These are phyloP conservation scores for Amaurobius ferox DNA, from an alignment of 2,888 invertebrate genomes.

Conservation along the genomic window DNA sequence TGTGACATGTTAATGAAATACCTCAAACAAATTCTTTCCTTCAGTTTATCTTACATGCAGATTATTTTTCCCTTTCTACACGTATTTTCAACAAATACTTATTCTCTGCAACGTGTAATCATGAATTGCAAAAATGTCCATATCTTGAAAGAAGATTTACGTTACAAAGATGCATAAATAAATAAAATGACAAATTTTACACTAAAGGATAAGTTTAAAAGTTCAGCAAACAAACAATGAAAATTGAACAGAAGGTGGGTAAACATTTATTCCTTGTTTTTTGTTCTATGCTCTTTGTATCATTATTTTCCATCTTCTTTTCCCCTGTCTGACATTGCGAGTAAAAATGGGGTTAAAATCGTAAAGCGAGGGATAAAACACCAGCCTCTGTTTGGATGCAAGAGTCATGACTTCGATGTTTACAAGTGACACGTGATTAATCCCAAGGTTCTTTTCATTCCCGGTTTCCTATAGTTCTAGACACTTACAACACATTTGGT, in stretches of 20 bases:
- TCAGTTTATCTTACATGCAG: no score
- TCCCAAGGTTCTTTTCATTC: no score
- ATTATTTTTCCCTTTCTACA: no score
- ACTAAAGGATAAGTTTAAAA: neutral
- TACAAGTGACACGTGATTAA: slow-evolving; percentile 47
- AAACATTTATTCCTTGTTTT: neutral
- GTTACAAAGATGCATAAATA: slow-evolving; percentile 44
- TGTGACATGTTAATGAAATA: no score
- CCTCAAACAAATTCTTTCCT: no score
- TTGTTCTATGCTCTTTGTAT: neutral
- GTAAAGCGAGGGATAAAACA: slow-evolving; percentile 34
- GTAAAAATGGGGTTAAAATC: neutral
- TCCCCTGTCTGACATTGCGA: neutral
- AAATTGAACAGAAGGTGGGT: neutral
- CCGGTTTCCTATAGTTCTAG: no score
- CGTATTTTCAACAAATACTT: no score
- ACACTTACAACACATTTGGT: no score
- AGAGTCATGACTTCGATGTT: slow-evolving; percentile 49
- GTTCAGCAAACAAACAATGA: neutral
- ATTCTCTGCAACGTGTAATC: no score
- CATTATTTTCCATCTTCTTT: neutral
- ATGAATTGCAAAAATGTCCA: no score
- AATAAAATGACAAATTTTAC: slow-evolving; percentile 13
- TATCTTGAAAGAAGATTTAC: slow-evolving; percentile 2
- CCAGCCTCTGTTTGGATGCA: slow-evolving; percentile 5